A percentile compares a stretch with the other conserved stretches of the same genome.
Evolutionary conservation across 2,797 vertebrate genomes (phyloP).

Genomic region (Karalla daura): DNA sequence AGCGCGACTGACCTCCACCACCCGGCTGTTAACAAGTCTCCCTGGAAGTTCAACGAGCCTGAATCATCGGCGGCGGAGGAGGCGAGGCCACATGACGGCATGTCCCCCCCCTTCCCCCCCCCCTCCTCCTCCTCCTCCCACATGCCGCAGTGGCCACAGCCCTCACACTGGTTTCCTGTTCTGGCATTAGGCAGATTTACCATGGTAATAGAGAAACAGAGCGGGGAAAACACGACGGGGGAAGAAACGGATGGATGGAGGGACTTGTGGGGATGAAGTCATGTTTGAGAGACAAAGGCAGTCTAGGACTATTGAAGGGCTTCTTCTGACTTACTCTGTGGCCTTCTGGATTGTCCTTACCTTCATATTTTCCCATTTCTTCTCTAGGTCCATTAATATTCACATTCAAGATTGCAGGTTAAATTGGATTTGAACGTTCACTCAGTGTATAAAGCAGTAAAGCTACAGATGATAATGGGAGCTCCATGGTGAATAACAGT

Average conservation of each 20-base stretch:
- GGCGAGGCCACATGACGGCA: slow-evolving; percentile 50
- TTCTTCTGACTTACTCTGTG: slow-evolving; percentile 1
- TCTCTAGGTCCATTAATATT: not conserved
- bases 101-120: too few species aligned
- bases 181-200: slow-evolving; percentile 53
- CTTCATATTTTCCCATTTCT: not conserved
- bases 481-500: not conserved
- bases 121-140: too few species aligned
- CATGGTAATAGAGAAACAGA: slow-evolving; percentile 74
- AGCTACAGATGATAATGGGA: not conserved
- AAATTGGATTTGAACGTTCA: not conserved
- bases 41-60: not conserved
- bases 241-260: slow-evolving; percentile 8
- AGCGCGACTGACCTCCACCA: not conserved
- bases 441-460: not conserved
- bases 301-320: slow-evolving; percentile 2
- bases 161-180: slow-evolving; percentile 67
- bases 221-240: slow-evolving; percentile 48
- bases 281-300: slow-evolving; percentile 29
- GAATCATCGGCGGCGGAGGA: slow-evolving; percentile 36
- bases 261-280: slow-evolving; percentile 47
- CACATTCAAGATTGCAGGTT: not conserved
- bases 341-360: not conserved
- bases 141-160: slow-evolving; percentile 52
- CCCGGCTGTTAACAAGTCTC: not conserved